Evolutionary conservation across 2,113 vertebrate species (phyloP).

Genomic region (Loxodonta africana): DNA sequence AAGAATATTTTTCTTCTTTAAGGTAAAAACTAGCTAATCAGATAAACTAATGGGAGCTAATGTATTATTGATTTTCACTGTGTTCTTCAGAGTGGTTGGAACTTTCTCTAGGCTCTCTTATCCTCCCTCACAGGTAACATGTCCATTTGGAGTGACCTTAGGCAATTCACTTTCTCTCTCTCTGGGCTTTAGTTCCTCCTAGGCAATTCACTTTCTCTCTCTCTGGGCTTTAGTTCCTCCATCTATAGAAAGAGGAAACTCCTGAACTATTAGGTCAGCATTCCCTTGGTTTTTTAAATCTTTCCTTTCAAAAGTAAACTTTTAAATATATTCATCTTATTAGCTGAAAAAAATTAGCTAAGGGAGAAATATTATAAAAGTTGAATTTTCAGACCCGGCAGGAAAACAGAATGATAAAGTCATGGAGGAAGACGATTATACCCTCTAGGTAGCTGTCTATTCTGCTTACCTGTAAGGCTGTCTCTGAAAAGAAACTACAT

Average conservation of each 20-base stretch:
- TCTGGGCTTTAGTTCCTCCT: background rate
- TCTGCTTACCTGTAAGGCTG: background rate
- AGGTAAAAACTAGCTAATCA: constrained; percentile 12
- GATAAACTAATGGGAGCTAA: background rate
- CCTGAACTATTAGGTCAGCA: background rate
- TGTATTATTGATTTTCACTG: background rate
- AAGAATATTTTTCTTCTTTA: background rate
- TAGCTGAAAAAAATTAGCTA: background rate
- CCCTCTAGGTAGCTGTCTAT: background rate
- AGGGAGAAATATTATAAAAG: background rate
- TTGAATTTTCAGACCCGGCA: background rate
- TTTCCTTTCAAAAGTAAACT: background rate
- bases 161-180: background rate
- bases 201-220: background rate
- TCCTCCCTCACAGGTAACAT: background rate
- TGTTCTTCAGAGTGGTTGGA: background rate
- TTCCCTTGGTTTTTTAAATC: background rate
- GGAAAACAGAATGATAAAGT: background rate
- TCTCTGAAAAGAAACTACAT: background rate
- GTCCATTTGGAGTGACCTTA: background rate
- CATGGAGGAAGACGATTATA: background rate
- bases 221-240: background rate
- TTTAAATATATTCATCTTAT: background rate
- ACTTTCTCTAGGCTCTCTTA: background rate
- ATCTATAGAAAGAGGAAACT: background rate